Percentiles rank a stretch among this genome's conserved stretches.
Conservation (phyloP, 2,113 vertebrate genomes). For the Rhea pennata region DNA sequence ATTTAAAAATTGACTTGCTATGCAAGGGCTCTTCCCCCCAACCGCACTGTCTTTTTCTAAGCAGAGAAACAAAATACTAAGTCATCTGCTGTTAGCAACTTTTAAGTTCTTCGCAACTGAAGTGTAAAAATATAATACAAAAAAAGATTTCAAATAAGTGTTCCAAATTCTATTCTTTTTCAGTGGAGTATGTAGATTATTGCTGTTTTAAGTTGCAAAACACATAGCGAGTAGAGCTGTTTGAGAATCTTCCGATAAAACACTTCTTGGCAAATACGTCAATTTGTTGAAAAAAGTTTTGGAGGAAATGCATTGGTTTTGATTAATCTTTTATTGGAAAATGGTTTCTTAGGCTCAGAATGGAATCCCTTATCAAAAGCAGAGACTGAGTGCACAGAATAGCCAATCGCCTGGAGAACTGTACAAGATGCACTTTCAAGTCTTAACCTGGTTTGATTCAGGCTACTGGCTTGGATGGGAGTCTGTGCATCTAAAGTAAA, state of each 20-base stretch:
- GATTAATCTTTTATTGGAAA: not conserved
- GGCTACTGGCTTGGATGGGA: not conserved
- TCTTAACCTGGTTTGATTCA: not conserved
- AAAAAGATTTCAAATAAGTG: conserved; percentile 26
- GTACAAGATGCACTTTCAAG: not conserved
- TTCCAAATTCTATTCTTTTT: not conserved
- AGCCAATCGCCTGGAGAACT: not conserved
- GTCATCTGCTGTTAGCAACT: conserved; percentile 34
- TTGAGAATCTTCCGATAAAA: not conserved
- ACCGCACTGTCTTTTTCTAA: not conserved
- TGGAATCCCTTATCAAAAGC: not conserved
- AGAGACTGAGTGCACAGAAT: not conserved
- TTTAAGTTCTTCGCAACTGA: conserved; percentile 10
- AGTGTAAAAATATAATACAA: not conserved
- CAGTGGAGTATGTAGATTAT: not conserved
- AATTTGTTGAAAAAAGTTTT: not conserved
- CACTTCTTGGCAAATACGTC: not conserved
- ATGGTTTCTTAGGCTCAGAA: not conserved
- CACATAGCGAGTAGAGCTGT: not conserved
- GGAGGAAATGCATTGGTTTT: not conserved
- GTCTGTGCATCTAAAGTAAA: not conserved
- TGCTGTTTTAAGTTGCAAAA: conserved; percentile 18
- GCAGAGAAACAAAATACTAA: not conserved
- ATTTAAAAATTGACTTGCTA: conserved; percentile 26
- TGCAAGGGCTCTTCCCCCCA: not conserved